Evolutionary conservation across 1,140 invertebrate species (phyloP).

Genomic region (Lucilia cuprina): DNA sequence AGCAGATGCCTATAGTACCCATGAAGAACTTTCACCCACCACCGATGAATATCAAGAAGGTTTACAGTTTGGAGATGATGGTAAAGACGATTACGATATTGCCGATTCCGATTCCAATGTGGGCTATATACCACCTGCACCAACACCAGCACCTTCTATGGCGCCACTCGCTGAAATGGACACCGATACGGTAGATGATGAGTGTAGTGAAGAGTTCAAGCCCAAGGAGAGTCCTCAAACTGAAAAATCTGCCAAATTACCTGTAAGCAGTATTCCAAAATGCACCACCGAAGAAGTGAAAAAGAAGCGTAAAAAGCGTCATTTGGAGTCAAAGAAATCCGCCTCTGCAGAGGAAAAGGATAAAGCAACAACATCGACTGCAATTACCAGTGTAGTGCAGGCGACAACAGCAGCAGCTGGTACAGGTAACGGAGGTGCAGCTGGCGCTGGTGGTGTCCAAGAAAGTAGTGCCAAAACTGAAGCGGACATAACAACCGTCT

Average conservation of each 20-base stretch:
- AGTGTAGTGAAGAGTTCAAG: constrained; percentile 53
- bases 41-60: constrained; percentile 59
- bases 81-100: constrained; percentile 50
- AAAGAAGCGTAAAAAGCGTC: constrained; percentile 58
- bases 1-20: constrained; percentile 30
- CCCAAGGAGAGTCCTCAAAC: constrained; percentile 31
- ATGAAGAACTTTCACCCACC: constrained; percentile 54
- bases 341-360: constrained; percentile 52
- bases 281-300: constrained; percentile 48
- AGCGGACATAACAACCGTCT: constrained; percentile 73
- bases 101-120: constrained; percentile 45
- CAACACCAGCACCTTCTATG: constrained; percentile 58
- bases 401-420: constrained; percentile 47
- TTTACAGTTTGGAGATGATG: constrained; percentile 47
- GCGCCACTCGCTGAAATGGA: constrained; percentile 72
- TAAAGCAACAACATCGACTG: constrained; percentile 34
- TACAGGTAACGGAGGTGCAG: not conserved
- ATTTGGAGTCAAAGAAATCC: constrained; percentile 48
- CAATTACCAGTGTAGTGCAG: constrained; percentile 47
- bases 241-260: constrained; percentile 20
- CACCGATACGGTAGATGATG: constrained; percentile 71
- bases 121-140: constrained; percentile 54
- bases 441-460: not conserved
- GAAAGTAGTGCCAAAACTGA: constrained; percentile 30
- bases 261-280: constrained; percentile 21